These are phyloP conservation scores for Phragmatobia fuliginosa DNA, from an alignment of 2,888 invertebrate genomes.

Conservation along the genomic window DNA sequence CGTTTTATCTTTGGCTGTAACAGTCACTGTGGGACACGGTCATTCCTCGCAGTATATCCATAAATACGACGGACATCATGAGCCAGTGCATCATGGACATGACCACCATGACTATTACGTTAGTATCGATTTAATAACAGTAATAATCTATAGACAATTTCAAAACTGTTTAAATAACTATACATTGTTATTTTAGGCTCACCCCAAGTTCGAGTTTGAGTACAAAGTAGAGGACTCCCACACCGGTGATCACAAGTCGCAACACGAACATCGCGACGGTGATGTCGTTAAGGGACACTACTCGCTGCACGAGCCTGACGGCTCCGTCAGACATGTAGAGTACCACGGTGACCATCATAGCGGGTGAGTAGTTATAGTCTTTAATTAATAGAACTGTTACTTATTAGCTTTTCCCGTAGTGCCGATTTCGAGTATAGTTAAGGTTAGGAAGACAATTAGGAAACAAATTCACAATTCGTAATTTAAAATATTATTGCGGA, in stretches of 20 bases:
- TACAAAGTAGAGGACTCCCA: slow-evolving; percentile 71
- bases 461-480: no score
- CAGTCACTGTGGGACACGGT: slow-evolving; percentile 37
- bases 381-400: no score
- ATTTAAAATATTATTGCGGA: no score
- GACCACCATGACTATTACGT: slow-evolving; percentile 42
- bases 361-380: no score
- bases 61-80: slow-evolving; percentile 55
- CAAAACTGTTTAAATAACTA: background rate
- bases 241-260: slow-evolving; percentile 78
- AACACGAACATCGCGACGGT: slow-evolving; percentile 77
- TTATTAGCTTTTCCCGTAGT: no score
- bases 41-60: slow-evolving; percentile 62
- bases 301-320: slow-evolving; percentile 78
- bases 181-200: slow-evolving; percentile 33
- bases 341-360: slow-evolving; percentile 79
- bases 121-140: background rate
- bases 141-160: no score
- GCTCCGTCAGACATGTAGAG: slow-evolving; percentile 80
- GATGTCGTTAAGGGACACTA: slow-evolving; percentile 69
- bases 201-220: slow-evolving; percentile 55
- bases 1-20: slow-evolving; percentile 18
- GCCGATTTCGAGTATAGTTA: no score
- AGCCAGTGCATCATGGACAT: slow-evolving; percentile 45
- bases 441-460: no score